Base-by-base conservation (phyloP, 2,888 invertebrate species). In the Caenorhabditis japonica region DNA sequence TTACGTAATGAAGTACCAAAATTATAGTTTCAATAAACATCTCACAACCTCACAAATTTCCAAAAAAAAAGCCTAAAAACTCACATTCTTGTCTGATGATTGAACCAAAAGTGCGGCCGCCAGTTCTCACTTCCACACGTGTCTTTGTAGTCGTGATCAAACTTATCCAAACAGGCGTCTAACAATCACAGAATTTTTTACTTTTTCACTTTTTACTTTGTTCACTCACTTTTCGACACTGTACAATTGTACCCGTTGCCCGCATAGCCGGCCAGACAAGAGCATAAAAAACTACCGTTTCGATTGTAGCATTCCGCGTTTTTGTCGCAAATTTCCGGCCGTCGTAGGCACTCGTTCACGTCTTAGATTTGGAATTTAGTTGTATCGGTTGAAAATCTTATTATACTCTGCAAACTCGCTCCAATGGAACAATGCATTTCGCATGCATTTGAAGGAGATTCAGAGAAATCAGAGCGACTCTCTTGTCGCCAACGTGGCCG, bases 161-260 rank as follows among this genome's bases (percentile, higher is more conserved):
- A 84, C 38, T 81, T 80, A 51, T 85, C 85, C 41, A 85, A 75
- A 66, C 85, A 85, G 0, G 85, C 53, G 34, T 73, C 85, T 85
- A 59, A 59, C 76, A 34, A n/a, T n/a, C n/a, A n/a, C n/a, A n/a
- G n/a, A n/a, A n/a, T n/a, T n/a, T n/a, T n/a, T n/a, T n/a, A n/a
- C n/a, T n/a, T n/a, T n/a, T n/a, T n/a, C n/a, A n/a, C n/a, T n/a
- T n/a, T n/a, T n/a, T n/a, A n/a, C n/a, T n/a, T n/a, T n/a, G 21
- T 5, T 7, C 13, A 27, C 34, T 17, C 10, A 84, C 84, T 84
- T 58, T 79, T 83, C 13, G 75, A 68, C 21, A 72, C 66, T 2
- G 83, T 84, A 68, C 86, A 86, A 30, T 78, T 81, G 56, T 79
- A 84, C 7, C 86, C 86, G 43, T 86, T 86, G 10, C 86, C 86